Conservation (phyloP, 2,113 vertebrate genomes). For the Marcusenius ussheri region DNA sequence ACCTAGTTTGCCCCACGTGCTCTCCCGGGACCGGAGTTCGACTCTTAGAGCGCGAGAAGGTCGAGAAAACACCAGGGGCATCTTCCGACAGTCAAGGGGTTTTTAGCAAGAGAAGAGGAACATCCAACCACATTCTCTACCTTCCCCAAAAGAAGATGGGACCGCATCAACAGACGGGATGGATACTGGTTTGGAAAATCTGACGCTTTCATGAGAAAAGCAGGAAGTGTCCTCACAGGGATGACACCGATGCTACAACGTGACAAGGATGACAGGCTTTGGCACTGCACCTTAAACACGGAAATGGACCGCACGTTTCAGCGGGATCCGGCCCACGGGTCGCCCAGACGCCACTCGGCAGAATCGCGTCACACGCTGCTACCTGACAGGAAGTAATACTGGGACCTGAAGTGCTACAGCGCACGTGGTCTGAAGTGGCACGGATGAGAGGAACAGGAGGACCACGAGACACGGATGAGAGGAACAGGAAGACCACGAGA, state of each 20-base stretch:
- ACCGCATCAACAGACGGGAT: not conserved
- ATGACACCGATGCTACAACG: constrained; percentile 25
- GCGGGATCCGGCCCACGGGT: constrained; percentile 32
- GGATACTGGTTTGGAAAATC: not conserved
- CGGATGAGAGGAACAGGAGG: constrained; percentile 35
- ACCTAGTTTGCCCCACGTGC: not conserved
- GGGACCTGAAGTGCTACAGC: constrained; percentile 34
- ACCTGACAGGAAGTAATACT: constrained; percentile 31
- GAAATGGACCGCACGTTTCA: constrained; percentile 15
- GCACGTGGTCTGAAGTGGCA: constrained; percentile 5
- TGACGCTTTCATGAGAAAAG: not conserved
- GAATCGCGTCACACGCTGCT: not conserved
- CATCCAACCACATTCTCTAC: not conserved
- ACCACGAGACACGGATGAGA: constrained; percentile 29
- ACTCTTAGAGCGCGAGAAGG: not conserved
- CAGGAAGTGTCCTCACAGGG: constrained; percentile 30
- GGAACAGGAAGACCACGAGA: constrained; percentile 36
- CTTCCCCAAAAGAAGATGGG: not conserved
- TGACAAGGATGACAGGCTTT: constrained; percentile 40
- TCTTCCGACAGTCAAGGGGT: not conserved
- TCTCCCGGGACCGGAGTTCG: not conserved
- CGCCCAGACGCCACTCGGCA: constrained; percentile 21
- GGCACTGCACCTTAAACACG: constrained; percentile 41
- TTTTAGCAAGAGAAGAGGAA: not conserved
- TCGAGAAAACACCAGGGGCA: not conserved